Percentiles rank a stretch among this genome's conserved stretches.
Evolutionary conservation across 2,888 invertebrate species (phyloP).

Genomic region (Ashinkailepas kermadecensis): DNA sequence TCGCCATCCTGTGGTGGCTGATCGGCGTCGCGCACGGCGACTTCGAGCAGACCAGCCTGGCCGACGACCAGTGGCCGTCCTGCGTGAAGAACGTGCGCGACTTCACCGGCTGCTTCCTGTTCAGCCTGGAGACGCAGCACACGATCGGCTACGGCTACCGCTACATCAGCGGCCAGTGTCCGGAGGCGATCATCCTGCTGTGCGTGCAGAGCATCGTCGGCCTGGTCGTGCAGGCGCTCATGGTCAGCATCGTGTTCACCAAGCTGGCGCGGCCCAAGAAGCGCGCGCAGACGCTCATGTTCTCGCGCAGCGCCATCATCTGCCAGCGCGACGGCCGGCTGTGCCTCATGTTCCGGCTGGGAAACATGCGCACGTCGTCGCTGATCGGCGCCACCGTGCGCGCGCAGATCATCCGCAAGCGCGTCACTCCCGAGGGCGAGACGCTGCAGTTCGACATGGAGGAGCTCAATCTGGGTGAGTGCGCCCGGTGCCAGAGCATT

Average conservation of each 20-base stretch:
- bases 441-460: conserved; percentile 89
- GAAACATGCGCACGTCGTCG: conserved; percentile 94
- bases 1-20: conserved; percentile 91
- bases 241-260: conserved; percentile 75
- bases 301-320: conserved; percentile 85
- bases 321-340: conserved; percentile 85
- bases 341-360: conserved; percentile 89
- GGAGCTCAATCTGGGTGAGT: conserved; percentile 56
- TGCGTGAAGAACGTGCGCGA: conserved; percentile 80
- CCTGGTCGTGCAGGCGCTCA: conserved; percentile 54
- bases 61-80: conserved; percentile 56
- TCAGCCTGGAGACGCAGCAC: conserved; percentile 94
- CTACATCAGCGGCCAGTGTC: conserved; percentile 47
- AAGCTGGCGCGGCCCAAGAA: conserved; percentile 94
- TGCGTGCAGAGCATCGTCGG: conserved; percentile 47
- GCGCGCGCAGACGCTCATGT: conserved; percentile 88
- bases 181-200: conserved; percentile 48
- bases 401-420: conserved; percentile 87
- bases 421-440: conserved; percentile 82
- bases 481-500: too few species aligned
- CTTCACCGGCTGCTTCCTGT: conserved; percentile 88
- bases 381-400: conserved; percentile 95
- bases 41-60: conserved; percentile 57
- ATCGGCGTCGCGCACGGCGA: conserved; percentile 91
- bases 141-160: conserved; percentile 64